Conservation (phyloP, 2,113 vertebrate species). For the Cheilinus undulatus region DNA sequence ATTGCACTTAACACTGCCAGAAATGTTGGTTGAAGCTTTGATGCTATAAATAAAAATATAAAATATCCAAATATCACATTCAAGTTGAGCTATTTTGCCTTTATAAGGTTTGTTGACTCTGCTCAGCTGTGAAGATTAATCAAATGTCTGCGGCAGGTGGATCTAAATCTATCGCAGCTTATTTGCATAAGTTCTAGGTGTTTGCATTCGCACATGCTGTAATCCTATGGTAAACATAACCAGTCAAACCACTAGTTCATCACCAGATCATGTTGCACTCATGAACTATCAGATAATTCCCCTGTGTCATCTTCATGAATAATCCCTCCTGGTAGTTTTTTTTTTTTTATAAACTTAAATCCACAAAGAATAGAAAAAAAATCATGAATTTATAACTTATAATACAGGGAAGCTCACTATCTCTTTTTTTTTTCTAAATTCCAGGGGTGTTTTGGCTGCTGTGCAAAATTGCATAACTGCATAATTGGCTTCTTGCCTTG, state of each 20-base stretch:
- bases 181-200: background rate
- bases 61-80: background rate
- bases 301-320: background rate
- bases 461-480: too few relatives aligned
- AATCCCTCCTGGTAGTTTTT: background rate
- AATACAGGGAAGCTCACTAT: too few relatives aligned
- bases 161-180: background rate
- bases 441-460: too few relatives aligned
- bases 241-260: background rate
- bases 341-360: background rate
- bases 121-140: background rate
- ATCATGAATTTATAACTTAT: too few relatives aligned
- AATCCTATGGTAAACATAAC: background rate
- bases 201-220: background rate
- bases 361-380: too few relatives aligned
- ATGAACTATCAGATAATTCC: background rate
- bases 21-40: too few relatives aligned
- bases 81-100: background rate
- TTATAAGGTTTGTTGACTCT: background rate
- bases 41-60: too few relatives aligned
- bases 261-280: background rate
- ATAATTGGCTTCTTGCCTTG: too few relatives aligned
- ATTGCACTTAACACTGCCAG: too few relatives aligned
- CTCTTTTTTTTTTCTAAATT: too few relatives aligned
- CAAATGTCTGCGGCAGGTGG: background rate